Conservation (phyloP, 2,888 invertebrate species). For the Aphidoletes aphidimyza region DNA sequence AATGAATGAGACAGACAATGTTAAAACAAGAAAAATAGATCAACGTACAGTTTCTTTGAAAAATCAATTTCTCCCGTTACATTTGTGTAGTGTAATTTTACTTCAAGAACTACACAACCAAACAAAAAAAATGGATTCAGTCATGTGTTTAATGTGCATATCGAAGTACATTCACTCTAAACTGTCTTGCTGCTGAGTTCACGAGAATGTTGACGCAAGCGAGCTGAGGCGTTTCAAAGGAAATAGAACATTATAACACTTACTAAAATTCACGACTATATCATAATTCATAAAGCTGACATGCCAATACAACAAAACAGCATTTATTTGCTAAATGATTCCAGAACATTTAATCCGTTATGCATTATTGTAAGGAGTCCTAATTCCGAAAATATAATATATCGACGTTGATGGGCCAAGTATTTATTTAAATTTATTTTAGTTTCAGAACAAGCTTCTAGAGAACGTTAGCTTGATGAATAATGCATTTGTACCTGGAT, state of each 20-base stretch:
- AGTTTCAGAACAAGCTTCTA: no score
- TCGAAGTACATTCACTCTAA: neutral
- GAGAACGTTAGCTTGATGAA: no score
- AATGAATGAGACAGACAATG: neutral
- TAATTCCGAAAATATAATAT: no score
- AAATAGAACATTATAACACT: neutral
- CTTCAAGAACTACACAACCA: neutral
- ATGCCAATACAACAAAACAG: neutral
- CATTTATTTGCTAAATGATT: neutral
- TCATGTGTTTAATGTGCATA: conserved; percentile 35
- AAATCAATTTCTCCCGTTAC: conserved; percentile 4
- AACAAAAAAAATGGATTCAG: neutral
- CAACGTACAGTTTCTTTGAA: neutral
- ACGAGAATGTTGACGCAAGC: neutral
- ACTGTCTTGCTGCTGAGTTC: neutral
- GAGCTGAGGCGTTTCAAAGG: neutral
- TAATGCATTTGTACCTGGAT: no score
- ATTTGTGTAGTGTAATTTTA: neutral
- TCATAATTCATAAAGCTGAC: neutral
- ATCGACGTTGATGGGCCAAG: no score
- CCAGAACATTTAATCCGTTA: no score
- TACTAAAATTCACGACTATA: no score
- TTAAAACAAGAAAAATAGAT: neutral
- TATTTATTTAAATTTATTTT: no score
- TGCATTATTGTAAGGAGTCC: no score